Evolutionary conservation across 2,113 vertebrate species (phyloP).

Genomic region (Chaetodon auriga): DNA sequence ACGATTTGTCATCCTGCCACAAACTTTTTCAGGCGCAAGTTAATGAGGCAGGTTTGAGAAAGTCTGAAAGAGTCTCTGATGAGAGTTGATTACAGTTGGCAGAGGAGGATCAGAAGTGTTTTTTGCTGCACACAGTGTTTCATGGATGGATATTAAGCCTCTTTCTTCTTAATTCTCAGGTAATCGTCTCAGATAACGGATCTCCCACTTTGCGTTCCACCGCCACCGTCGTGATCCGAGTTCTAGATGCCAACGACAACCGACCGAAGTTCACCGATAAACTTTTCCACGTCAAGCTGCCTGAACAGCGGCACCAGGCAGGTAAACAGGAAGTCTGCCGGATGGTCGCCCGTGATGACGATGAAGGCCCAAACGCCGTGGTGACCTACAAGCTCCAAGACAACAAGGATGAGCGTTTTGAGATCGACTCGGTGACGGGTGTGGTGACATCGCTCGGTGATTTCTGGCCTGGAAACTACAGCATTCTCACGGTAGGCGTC

Average conservation of each 20-base stretch:
- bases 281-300: conserved; percentile 90
- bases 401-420: conserved; percentile 82
- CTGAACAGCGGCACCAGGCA: conserved; percentile 72
- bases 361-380: conserved; percentile 88
- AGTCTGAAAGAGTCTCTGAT: not conserved
- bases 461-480: conserved; percentile 91
- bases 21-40: not conserved
- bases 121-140: not conserved
- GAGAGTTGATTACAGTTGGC: not conserved
- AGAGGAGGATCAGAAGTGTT: not conserved
- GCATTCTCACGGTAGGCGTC: conserved; percentile 89
- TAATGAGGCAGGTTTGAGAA: not conserved
- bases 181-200: conserved; percentile 92
- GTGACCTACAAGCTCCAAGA: conserved; percentile 91
- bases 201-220: conserved; percentile 89
- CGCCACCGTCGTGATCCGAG: conserved; percentile 89
- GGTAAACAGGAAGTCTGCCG: conserved; percentile 84
- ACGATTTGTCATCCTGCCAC: not conserved
- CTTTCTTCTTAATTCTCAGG: conserved; percentile 77
- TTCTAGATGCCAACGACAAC: conserved; percentile 93
- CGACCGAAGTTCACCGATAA: conserved; percentile 92
- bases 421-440: conserved; percentile 87
- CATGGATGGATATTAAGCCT: not conserved
- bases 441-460: conserved; percentile 86
- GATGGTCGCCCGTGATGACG: conserved; percentile 90